Conservation (phyloP, 2,888 invertebrate genomes). For the Amphiduros pacificus region DNA sequence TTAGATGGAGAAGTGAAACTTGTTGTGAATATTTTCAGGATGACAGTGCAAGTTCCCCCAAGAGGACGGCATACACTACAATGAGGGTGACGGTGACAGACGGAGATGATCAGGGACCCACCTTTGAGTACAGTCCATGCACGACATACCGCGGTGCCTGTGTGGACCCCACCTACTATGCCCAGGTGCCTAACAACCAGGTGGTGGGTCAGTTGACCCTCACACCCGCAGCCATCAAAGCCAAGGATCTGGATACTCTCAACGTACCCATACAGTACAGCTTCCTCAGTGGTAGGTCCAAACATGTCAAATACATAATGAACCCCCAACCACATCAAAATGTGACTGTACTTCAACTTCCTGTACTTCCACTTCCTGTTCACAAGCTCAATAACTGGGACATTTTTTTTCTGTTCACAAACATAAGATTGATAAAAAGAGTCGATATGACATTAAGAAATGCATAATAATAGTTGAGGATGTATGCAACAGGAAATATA, state of each 20-base stretch:
- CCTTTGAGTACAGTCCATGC: constrained; percentile 86
- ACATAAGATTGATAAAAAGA: no score
- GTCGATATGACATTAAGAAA: no score
- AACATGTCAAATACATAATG: no score
- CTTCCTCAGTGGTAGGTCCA: constrained; percentile 19
- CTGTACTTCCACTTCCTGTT: no score
- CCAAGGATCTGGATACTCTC: constrained; percentile 29
- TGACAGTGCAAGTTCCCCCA: constrained; percentile 12
- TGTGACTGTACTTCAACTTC: no score
- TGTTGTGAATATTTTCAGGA: constrained; percentile 6
- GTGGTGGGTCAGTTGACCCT: constrained; percentile 22
- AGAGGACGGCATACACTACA: constrained; percentile 66
- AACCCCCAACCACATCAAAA: no score
- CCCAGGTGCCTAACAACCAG: constrained; percentile 67
- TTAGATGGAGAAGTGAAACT: no score
- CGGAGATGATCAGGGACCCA: constrained; percentile 88
- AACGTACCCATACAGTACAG: constrained; percentile 21
- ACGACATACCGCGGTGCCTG: constrained; percentile 80
- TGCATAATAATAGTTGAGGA: no score
- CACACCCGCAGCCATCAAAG: constrained; percentile 26
- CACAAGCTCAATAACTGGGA: no score
- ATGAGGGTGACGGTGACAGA: constrained; percentile 83
- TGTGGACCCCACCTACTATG: constrained; percentile 83
- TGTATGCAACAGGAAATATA: no score
- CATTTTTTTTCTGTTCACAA: no score